Conservation (phyloP, 2,113 vertebrate species). For the Lota lota region DNA sequence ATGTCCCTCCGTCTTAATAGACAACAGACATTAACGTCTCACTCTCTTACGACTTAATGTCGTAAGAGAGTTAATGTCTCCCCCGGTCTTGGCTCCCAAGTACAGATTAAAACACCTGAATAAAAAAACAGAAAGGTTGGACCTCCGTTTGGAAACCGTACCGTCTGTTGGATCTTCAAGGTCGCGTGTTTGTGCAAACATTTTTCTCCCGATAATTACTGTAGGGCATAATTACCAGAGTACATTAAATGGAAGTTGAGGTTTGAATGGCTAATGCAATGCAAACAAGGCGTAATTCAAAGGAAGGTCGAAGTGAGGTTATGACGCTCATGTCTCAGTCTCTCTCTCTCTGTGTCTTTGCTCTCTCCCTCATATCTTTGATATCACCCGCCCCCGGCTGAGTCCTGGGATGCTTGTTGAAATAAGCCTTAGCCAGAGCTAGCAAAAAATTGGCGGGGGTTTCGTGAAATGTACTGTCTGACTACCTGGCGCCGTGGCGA, state of each 20-base stretch:
- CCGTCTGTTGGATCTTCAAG: constrained; percentile 49
- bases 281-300: constrained; percentile 51
- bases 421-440: constrained; percentile 47
- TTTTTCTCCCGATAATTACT: constrained; percentile 48
- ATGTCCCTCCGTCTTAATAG: not conserved
- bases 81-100: constrained; percentile 47
- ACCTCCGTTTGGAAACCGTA: constrained; percentile 36
- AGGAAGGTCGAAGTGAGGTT: constrained; percentile 31
- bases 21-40: constrained; percentile 32
- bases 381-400: constrained; percentile 24
- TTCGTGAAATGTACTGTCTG: constrained; percentile 37
- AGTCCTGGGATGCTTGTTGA: constrained; percentile 49
- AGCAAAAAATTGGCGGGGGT: constrained; percentile 45
- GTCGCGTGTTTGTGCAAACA: constrained; percentile 39
- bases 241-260: constrained; percentile 43
- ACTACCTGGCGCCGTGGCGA: constrained; percentile 35
- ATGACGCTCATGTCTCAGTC: constrained; percentile 35
- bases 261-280: constrained; percentile 46
- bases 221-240: constrained; percentile 47
- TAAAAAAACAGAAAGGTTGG: constrained; percentile 42
- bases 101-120: constrained; percentile 47
- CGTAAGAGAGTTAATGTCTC: constrained; percentile 26
- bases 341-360: constrained; percentile 35
- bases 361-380: constrained; percentile 5
- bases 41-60: constrained; percentile 50